Base-by-base conservation (phyloP, 2,797 vertebrate genomes). In the Epinephelus awoara region DNA sequence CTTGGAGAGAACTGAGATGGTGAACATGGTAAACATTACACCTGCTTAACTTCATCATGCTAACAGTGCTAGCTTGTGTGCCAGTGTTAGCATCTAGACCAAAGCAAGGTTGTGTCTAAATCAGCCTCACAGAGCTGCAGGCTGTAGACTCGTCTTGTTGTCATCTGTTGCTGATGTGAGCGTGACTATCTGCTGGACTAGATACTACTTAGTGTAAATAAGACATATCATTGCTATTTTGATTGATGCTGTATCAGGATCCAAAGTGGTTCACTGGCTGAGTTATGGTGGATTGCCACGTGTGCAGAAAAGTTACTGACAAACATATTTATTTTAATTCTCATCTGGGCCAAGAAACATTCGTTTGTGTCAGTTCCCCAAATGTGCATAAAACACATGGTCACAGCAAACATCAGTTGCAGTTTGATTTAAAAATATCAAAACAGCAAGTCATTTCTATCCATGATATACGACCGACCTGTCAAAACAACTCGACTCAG, bases 361-460 rank as follows among this genome's bases (percentile, higher is more conserved):
- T 38, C 5, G 67, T 72, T 63, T 34, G 23, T 2, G 14, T 50
- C 17, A 0, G 19, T 63, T 55, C 51, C 5, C 12, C 25, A 70
- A 67, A 59, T 72, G 52, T 66, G 50, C 19, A 0, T 17, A 55
- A 63, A 56, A 73, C 40, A 84, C 57, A 65, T 70, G 64, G 42
- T 47, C 64, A 25, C 10, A 54, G 21, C 46, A 40, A 72, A 52
- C 46, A 66, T 18, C 40, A 18, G 12, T 10, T 50, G 40, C 52
- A 74, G 56, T 65, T 76, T 73, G 64, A 83, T 84, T 82, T 74
- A 69, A 77, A 77, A 50, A 55, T 17, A 64, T 74, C 46, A 79
- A 83, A 86, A 83, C 72, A 78, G 61, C 67, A 56, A 82, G 67
- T 82, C 75, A 71, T 74, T 72, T 34, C 49, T 54, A 18, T 61